Base-by-base conservation (phyloP, 2,888 invertebrate genomes). In the Sialis lutaria region DNA sequence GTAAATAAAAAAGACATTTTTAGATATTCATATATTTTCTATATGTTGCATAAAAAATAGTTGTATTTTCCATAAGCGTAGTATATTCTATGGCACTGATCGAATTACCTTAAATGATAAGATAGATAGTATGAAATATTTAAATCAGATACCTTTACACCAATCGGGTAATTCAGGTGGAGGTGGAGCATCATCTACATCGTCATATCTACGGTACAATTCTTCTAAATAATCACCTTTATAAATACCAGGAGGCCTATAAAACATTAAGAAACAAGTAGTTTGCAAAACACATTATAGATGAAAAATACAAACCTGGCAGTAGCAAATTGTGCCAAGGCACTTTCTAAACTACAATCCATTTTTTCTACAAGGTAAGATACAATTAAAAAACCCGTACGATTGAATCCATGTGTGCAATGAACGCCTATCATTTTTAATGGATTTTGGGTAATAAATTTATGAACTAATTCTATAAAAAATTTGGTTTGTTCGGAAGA, bases 371-470 rank as follows among this genome's bases (percentile, higher is more conserved):
- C 86, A 64, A 98, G 74, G 64, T 87, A 99, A 0, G 92, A 83
- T 31, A 83, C 79, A 45, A 99, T 84, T 6, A 98, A 70, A 60
- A 97, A 99, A 0, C 98, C 98, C 6, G 96, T 96, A 55, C 98
- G 73, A 64, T 99, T 99, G 64, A 97, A 98, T 1, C 98, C 98
- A 65, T 99, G 98, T 0, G 98, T 96, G 60, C 95, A 96, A 62
- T 95, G 95, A 6, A 96, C 82, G 6, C 80, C 87, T 53, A 88
- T 79, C 42, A 74, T 64, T 57, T 89, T 80, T 49, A 85, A 62
- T 0, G 95, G 93, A 58, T 87, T 74, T 52, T 86, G 77, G 13
- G 73, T 68, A 33, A 89, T 80, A 59, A 90, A 96, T 51, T 75
- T 74, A 46, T 77, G 75, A 48, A 91, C 90, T 41, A 88, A 62